Conservation (phyloP, 2,888 invertebrate genomes). For the Oscheius onirici region DNA sequence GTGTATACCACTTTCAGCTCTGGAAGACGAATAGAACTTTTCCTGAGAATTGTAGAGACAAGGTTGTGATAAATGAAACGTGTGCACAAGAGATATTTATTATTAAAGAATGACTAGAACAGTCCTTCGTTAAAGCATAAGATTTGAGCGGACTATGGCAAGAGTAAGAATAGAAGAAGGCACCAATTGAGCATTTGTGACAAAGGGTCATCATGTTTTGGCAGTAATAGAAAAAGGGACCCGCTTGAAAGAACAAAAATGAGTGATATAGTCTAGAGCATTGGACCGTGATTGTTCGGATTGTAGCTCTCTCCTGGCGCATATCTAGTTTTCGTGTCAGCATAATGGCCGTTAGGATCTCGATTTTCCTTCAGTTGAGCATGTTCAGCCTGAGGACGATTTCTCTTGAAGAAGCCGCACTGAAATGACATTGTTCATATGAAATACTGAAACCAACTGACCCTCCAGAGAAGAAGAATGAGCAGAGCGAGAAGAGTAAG, state of each 20-base stretch:
- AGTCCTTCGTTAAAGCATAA: conserved; percentile 1
- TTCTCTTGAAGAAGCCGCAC: conserved; percentile 72
- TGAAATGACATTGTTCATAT: conserved; percentile 43
- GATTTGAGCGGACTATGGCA: neutral
- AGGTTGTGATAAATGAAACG: neutral
- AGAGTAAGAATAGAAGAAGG: neutral
- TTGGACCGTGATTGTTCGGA: conserved; percentile 58
- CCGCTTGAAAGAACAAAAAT: conserved; percentile 19
- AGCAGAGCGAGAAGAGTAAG: conserved; percentile 67
- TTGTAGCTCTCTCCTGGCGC: conserved; percentile 56
- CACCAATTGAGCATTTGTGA: conserved; percentile 4
- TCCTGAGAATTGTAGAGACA: neutral
- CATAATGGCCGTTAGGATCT: conserved; percentile 57
- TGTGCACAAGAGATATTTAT: neutral
- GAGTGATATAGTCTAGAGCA: conserved; percentile 33
- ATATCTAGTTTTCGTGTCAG: conserved; percentile 61
- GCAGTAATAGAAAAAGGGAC: conserved; percentile 2
- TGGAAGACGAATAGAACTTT: conserved; percentile 2
- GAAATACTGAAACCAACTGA: conserved; percentile 38
- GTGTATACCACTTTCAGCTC: conserved; percentile 15
- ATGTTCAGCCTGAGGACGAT: conserved; percentile 68
- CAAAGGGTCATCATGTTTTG: conserved; percentile 2
- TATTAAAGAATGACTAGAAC: conserved; percentile 13
- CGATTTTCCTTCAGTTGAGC: conserved; percentile 54
- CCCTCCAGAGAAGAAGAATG: conserved; percentile 69